phyloP scores from a whole-genome alignment of 2,888 invertebrate genomes.

The Cataglyphis albicans region DNA sequence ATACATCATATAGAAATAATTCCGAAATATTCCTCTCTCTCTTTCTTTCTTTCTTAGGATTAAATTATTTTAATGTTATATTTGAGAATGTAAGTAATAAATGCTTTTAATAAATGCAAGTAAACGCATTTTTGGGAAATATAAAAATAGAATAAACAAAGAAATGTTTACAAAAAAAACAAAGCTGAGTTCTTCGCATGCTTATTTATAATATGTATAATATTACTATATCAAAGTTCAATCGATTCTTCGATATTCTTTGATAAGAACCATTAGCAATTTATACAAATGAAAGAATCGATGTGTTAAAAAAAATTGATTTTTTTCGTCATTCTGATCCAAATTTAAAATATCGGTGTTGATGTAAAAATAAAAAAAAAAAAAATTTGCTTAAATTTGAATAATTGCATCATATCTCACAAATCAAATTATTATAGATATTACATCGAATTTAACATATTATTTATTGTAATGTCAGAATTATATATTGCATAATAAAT shows the following conservation, averaged over 20 bases:
- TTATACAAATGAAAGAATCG: neutral
- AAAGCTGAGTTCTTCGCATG: neutral
- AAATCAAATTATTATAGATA: too few relatives aligned
- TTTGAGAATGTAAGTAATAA: neutral
- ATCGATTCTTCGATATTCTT: constrained; percentile 8
- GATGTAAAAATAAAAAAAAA: neutral
- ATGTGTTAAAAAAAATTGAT: neutral
- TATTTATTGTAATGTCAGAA: too few relatives aligned
- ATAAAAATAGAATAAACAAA: neutral
- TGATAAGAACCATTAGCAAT: neutral
- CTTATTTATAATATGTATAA: neutral
- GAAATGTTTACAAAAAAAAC: neutral
- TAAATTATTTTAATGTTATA: neutral
- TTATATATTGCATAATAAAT: neutral
- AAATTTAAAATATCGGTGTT: neutral
- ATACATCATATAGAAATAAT: neutral
- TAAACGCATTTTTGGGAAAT: neutral
- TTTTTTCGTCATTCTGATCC: neutral
- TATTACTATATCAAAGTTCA: constrained; percentile 13
- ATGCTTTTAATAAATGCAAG: neutral
- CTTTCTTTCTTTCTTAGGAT: neutral
- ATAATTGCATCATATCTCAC: neutral
- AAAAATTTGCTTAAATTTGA: neutral
- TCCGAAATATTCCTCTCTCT: neutral
- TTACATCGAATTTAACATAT: too few relatives aligned